Evolutionary conservation across 2,797 vertebrate genomes (phyloP).

Genomic region (Eidolon dupreanum): DNA sequence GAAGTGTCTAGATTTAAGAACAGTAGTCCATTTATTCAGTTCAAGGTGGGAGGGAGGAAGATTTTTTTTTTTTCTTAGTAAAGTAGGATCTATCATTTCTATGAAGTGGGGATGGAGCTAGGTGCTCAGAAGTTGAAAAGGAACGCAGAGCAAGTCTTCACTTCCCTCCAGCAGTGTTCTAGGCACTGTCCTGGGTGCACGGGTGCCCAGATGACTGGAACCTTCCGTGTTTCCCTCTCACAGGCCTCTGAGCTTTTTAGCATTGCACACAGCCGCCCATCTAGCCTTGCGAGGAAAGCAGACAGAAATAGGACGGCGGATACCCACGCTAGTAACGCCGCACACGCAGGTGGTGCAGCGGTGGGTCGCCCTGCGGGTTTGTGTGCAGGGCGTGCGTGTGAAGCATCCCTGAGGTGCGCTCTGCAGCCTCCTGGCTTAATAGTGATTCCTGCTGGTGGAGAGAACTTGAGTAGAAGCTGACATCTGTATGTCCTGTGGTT

Average conservation of each 20-base stretch:
- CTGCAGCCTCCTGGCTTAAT: too few species aligned
- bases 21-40: not conserved
- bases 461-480: not conserved
- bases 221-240: not conserved
- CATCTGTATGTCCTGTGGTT: accelerated
- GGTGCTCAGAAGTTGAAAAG: not conserved
- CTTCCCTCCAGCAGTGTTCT: too few species aligned
- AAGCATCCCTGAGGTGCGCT: too few species aligned
- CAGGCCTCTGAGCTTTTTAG: not conserved
- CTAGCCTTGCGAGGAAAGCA: not conserved
- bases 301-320: accelerated
- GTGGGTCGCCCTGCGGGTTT: not conserved
- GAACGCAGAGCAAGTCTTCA: not conserved
- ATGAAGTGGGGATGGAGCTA: not conserved
- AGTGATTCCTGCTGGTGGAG: not conserved
- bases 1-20: not conserved
- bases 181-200: not conserved
- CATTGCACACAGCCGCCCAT: accelerated
- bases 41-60: not conserved
- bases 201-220: not conserved
- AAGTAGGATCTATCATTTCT: not conserved
- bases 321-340: not conserved
- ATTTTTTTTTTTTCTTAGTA: not conserved
- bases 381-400: not conserved
- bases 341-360: accelerated